Evolutionary conservation across 2,888 invertebrate genomes (phyloP), one percentile per base, ranked within the genome.

Genomic region (Nomada ruficornis): DNA sequence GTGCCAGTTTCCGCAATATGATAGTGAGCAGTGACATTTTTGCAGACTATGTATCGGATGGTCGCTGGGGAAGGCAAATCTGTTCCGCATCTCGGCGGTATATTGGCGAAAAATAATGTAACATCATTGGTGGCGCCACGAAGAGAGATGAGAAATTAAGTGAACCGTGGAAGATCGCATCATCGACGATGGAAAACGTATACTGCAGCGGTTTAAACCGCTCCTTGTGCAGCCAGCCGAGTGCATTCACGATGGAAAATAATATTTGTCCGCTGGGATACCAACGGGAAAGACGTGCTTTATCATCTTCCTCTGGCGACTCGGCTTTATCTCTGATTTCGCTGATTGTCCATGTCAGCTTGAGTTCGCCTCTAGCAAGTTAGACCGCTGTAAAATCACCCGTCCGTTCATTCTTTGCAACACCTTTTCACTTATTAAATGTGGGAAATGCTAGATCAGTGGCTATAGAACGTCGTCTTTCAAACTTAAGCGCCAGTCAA

Each of bases 81-180:
- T 80, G 86, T 86, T 84, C 81, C 82, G 81, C 76, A 78, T 87
- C 80, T 80, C 73, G 81, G 62, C 77, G 63, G 71, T 65, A 57
- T 86, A 80, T 88, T 80, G 82, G 62, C 62, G 73, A 62, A 79
- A 85, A 88, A 86, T 85, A 86, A 88, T 86, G 82, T 79, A 80
- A 84, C 79, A 74, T 78, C 74, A 80, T 84, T 63, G 86, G 81
- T 76, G 77, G 52, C 72, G 82, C 67, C 71, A 72, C 65, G 78
- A 70, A 74, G 80, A 82, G 82, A 88, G 85, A 88, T 88, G 88
- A 88, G 88, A 88, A 86, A 88, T 88, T 88, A 88, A 88, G 86
- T 80, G 88, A 88, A 88, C 88, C 88, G 88, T 88, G 80, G 80
- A 70, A 80, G 82, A 88, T 88, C 86, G 88, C 77, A 77, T 87